These are phyloP conservation scores for Saturnia pavonia DNA, from an alignment of 2,888 invertebrate genomes.

Conservation along the genomic window DNA sequence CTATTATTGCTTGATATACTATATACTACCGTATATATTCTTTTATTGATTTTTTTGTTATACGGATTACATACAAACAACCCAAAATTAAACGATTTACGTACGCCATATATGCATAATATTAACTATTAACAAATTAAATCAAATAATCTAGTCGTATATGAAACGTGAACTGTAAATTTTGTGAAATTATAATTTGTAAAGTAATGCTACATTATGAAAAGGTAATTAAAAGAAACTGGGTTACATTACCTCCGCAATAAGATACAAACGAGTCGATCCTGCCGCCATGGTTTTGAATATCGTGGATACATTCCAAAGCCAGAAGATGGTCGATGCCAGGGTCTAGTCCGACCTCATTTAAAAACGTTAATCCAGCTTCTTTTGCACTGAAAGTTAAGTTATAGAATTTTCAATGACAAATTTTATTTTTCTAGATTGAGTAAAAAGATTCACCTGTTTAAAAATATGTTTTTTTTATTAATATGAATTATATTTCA, in stretches of 20 bases:
- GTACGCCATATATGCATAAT: no score
- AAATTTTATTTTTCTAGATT: no score
- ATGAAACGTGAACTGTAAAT: neutral
- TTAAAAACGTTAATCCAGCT: conserved; percentile 95
- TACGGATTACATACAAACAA: no score
- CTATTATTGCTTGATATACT: no score
- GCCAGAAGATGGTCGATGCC: conserved; percentile 99
- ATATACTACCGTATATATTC: no score
- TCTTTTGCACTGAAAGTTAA: conserved; percentile 85
- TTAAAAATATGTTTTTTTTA: no score
- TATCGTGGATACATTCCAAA: conserved; percentile 97
- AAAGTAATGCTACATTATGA: neutral
- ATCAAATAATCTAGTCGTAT: neutral
- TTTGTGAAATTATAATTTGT: neutral
- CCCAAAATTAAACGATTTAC: no score
- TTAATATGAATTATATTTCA: no score
- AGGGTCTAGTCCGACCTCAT: conserved; percentile 98
- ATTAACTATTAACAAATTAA: no score
- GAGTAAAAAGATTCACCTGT: no score
- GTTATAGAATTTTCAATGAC: no score
- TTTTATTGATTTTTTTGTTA: no score
- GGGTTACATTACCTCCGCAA: conserved; percentile 87
- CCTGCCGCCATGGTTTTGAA: conserved; percentile 93
- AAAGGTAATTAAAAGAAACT: neutral
- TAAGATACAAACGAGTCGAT: conserved; percentile 97